A percentile compares a stretch with the other conserved stretches of the same genome.
Conservation (phyloP, 2,113 vertebrate genomes). For the Pontoporia blainvillei region DNA sequence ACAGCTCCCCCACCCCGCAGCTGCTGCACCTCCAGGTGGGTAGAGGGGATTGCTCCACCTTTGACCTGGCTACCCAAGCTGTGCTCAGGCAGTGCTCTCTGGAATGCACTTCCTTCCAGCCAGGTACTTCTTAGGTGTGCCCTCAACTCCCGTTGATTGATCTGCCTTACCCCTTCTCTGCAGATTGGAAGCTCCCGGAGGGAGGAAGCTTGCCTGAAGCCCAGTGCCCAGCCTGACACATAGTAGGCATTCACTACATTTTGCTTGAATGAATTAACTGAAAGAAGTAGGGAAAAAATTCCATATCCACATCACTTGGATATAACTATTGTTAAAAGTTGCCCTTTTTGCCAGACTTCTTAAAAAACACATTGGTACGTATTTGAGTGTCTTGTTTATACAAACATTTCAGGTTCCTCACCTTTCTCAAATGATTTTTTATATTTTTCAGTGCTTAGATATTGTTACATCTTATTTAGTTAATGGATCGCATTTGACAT, state of each 20-base stretch:
- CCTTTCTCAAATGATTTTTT: background rate
- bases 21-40: background rate
- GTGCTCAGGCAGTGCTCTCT: background rate
- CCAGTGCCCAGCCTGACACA: background rate
- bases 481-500: background rate
- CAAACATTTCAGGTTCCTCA: background rate
- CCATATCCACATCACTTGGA: background rate
- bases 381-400: background rate
- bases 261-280: background rate
- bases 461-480: background rate
- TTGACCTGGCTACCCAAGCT: rapidly evolving
- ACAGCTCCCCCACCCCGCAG: background rate
- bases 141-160: background rate
- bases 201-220: background rate
- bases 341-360: background rate
- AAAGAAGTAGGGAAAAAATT: too few species aligned
- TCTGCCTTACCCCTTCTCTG: background rate
- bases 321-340: background rate
- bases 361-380: background rate
- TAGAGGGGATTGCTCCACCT: background rate
- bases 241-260: background rate
- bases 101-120: too few species aligned
- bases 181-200: background rate
- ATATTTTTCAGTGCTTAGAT: background rate
- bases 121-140: too few species aligned